A percentile compares a stretch with the other conserved stretches of the same genome.
These are phyloP conservation scores for Leptothorax acervorum DNA, from an alignment of 2,888 invertebrate genomes.

Conservation along the genomic window DNA sequence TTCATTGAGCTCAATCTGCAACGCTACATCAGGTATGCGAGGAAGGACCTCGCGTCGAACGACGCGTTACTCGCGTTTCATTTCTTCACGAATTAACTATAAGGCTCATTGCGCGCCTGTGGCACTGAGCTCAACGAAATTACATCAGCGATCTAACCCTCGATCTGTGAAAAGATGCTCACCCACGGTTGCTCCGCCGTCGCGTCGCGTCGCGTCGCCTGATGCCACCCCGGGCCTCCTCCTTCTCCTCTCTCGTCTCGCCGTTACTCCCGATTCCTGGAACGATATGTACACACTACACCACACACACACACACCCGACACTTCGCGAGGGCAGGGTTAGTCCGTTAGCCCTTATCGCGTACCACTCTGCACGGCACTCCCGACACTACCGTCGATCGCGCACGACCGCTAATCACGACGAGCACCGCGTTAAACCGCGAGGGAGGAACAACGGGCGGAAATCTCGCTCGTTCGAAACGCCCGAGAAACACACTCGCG, in stretches of 20 bases:
- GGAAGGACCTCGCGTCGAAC: background rate
- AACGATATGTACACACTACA: too few relatives aligned
- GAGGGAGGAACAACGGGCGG: background rate
- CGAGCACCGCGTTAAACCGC: background rate
- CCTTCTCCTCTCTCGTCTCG: background rate
- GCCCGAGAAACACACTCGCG: background rate
- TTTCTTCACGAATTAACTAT: background rate
- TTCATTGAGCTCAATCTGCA: background rate
- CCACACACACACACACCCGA: background rate
- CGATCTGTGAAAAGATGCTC: background rate
- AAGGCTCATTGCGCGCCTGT: background rate
- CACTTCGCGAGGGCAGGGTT: background rate
- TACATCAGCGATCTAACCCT: background rate
- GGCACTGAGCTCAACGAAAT: background rate
- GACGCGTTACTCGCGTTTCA: background rate
- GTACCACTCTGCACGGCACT: background rate
- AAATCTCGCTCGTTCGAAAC: background rate
- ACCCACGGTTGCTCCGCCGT: constrained; percentile 11
- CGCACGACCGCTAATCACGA: background rate
- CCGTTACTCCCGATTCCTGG: background rate
- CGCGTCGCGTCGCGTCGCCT: background rate
- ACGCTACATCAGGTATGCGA: too few relatives aligned
- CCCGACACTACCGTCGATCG: background rate
- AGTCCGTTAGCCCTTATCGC: background rate
- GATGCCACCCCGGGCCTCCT: background rate